Base-by-base conservation (phyloP, 1,140 invertebrate species). In the Bathynomus jamesi region DNA sequence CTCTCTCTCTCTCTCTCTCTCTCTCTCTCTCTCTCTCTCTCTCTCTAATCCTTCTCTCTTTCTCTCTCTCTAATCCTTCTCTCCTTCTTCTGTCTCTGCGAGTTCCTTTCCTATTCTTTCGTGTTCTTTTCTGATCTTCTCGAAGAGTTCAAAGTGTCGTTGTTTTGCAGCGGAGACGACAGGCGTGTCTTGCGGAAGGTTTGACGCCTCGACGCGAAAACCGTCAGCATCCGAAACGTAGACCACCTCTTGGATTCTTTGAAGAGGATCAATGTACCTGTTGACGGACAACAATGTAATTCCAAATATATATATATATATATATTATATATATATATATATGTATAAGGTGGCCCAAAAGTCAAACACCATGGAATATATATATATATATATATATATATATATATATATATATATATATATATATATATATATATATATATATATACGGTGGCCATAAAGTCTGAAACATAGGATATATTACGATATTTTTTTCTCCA, bases 221-320 rank as follows among this genome's bases (percentile, higher is more conserved):
- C 75, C 75, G 0, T 68, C 31, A 17, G 69, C 75, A 69, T 76
- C 75, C 28, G 72, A 53, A 21, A 67, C 69, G 72, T 76, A 76
- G 21, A 76, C 72, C 7, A 76, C 61, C 32, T 76, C 75, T 27
- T 76, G 75, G 10, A 76, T 65, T 24, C 61, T 53, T 11, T 61
- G 40, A 4, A 68, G 65, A 11, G 75, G 75, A 65, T 76, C 75
- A 0, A 74, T 67, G 66, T 73, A 76, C 61, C 75, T 76, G 62
- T n/a, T n/a, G n/a, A n/a, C n/a, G n/a, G n/a, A n/a, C n/a, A n/a
- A n/a, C n/a, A n/a, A 53, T 21, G 62, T 27, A 62, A 53, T 53
- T 13, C 46, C 25, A 65, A 4, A 32, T 28, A 65, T 8, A 25
- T 3, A 30, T 21, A 65, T 8, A 63, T 7, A 25, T 63, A 25